A percentile compares a stretch with the other conserved stretches of the same genome.
Conservation (phyloP, 2,888 invertebrate genomes). For the Cataglyphis altisquamis region DNA sequence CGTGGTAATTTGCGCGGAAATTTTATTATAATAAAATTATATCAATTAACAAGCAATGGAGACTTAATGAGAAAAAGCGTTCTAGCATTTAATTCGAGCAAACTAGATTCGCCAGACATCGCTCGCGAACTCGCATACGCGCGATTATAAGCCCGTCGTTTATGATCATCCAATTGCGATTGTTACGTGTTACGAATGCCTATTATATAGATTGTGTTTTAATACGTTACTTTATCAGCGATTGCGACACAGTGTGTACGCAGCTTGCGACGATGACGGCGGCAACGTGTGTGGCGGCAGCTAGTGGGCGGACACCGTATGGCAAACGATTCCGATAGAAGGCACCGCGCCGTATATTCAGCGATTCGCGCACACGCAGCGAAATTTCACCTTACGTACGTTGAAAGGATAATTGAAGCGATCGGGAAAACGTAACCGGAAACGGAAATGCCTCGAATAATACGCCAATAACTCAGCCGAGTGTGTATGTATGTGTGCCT, state of each 20-base stretch:
- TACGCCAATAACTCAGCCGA: background rate
- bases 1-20: too few species aligned
- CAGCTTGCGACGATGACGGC: slow-evolving; percentile 20
- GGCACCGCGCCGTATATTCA: slow-evolving; percentile 18
- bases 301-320: slow-evolving; percentile 65
- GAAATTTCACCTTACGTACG: slow-evolving; percentile 47
- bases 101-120: background rate
- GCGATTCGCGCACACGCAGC: slow-evolving; percentile 35
- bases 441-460: slow-evolving; percentile 4
- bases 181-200: background rate
- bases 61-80: background rate
- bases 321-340: slow-evolving; percentile 46
- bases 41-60: too few species aligned
- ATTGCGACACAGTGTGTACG: slow-evolving; percentile 20
- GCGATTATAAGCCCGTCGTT: background rate
- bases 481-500: too few species aligned
- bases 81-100: background rate
- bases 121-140: background rate
- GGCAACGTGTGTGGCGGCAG: slow-evolving; percentile 39
- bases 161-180: background rate
- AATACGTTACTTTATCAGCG: slow-evolving; percentile 5
- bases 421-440: slow-evolving; percentile 15
- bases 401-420: slow-evolving; percentile 52
- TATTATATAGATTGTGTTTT: slow-evolving; percentile 16
- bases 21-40: too few species aligned